Evolutionary conservation across 2,113 vertebrate species (phyloP), one percentile per base, ranked within the genome.

Genomic region (Chloroceryle aenea): DNA sequence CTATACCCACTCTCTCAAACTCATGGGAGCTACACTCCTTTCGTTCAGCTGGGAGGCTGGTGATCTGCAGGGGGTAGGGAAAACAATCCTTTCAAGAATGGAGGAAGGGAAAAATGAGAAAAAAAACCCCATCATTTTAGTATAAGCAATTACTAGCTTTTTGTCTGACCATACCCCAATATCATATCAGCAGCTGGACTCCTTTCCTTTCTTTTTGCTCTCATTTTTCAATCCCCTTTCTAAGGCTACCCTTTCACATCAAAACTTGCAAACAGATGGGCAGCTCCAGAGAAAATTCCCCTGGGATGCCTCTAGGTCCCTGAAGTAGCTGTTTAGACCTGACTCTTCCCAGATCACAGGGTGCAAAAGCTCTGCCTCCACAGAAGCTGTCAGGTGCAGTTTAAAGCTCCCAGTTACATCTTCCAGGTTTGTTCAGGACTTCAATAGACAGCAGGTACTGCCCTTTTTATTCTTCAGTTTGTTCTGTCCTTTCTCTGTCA

Each of bases 211-310:
- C 29, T 90, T 89, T 95, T 92, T 20, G 36, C 23, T 96, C 26
- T 87, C 16, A 76, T 89, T 95, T 92, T 94, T 91, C 74, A 81
- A 69, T 62, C 29, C 83, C 27, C 50, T 96, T 89, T 69, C 67
- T 83, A 59, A 79, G 25, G n/a, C 69, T 75, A 26, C 72, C 74
- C 55, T 90, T 82, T 94, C 42, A 94, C 71, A 72, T 86, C 71
- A 91, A 86, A 95, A 93, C 68, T 87, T 91, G 61, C 56, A 93
- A 95, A 88, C 96, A 98, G 97, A 97, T 97, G 97, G 96, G 71
- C 73, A 93, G 81, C 72, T 85, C 67, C 72, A 9, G 5, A 88
- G 82, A 80, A 62, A 85, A 94, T 89, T 90, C 90, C 79, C 86
- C 43, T 55, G 53, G 55, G 94, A 96, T 15, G 5, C 79, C 36